These are phyloP conservation scores for Capromys pilorides DNA, from an alignment of 2,797 vertebrate species.

Conservation along the genomic window DNA sequence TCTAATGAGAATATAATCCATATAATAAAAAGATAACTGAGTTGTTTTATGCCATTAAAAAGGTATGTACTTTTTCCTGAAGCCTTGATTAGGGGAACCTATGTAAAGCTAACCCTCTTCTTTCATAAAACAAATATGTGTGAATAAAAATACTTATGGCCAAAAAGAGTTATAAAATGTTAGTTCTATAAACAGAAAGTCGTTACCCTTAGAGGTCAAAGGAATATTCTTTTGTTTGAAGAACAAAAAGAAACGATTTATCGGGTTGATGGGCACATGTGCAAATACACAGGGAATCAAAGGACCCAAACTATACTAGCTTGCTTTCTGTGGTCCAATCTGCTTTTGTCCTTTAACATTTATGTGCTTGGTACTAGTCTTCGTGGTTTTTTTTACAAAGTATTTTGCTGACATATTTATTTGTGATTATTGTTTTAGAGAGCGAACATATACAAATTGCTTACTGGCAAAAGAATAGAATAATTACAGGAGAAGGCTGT, in stretches of 20 bases:
- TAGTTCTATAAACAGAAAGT: neutral
- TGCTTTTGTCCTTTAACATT: neutral
- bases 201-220: neutral
- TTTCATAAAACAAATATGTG: neutral
- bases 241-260: neutral
- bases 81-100: neutral
- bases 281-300: neutral
- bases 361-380: neutral
- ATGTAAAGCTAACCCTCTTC: neutral
- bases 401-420: neutral
- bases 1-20: neutral
- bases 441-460: neutral
- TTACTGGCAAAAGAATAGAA: neutral
- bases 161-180: neutral
- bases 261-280: neutral
- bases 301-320: neutral
- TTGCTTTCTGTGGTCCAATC: neutral
- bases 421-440: neutral
- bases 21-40: slow-evolving; percentile 15
- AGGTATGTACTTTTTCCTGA: neutral
- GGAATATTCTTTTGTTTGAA: neutral
- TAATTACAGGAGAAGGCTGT: no score
- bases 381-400: neutral
- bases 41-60: neutral
- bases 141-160: neutral